Evolutionary conservation across 2,888 invertebrate genomes (phyloP), one percentile per base, ranked within the genome.

Genomic region (Myopa tessellatipennis): DNA sequence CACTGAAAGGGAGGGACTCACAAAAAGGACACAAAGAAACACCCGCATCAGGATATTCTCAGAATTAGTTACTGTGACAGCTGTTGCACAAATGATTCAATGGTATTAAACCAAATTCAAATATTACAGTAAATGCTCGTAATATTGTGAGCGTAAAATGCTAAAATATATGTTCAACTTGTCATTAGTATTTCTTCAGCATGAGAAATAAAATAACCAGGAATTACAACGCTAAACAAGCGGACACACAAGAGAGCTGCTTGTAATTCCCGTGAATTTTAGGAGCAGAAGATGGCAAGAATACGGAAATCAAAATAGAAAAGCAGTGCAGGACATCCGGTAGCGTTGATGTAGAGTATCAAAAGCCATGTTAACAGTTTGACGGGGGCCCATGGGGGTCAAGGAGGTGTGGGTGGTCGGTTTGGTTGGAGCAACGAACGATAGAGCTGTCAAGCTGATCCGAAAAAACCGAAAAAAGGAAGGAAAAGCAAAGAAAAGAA

Each of bases 361-460:
- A 71, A 71, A 71, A 65, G 76, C 18, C 58, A 71, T 71, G 71
- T 76, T 61, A 76, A 71, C 76, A 71, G 65, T 63, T 76, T 71
- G 76, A 76, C 34, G 65, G 63, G 5, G 26, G 55, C 36, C 71
- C 26, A 26, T 26, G 26, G 26, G 26, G 26, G 26, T 26, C 26
- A 26, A 26, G 2, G 26, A 26, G 50, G 70, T 34, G 34, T 70
- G 16, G 52, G 34, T 36, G 52, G 26, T 14, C 70, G n/a, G 50
- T 45, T 10, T n/a, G 58, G 58, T 58, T 5, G 58, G n/a, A n/a
- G 58, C 16, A 60, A 6, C 16, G 18, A 60, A 60, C 61, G 26
- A 26, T 18, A n/a, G 0, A n/a, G 4, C 26, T n/a, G 26, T 61
- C 10, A 18, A 61, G 26, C 26, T 61, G 61, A 61, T n/a, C 18